phyloP scores from a whole-genome alignment of 2,797 vertebrate genomes.

The Amphiprion clarkii region DNA sequence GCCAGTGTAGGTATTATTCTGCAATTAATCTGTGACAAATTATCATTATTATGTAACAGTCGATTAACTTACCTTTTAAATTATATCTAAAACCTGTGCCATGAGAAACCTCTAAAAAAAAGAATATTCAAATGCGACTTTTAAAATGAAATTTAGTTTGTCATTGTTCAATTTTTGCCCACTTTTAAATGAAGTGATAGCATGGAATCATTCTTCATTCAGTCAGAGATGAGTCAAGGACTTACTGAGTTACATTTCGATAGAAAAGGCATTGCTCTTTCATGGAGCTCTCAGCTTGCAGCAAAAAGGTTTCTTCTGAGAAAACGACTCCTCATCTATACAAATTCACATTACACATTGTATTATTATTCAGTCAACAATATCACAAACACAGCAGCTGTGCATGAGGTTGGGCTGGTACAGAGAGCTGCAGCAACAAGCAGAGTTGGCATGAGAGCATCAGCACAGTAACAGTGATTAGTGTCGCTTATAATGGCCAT shows the following conservation, averaged over 20 bases:
- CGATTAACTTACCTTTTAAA: too few species aligned
- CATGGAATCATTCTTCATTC: not conserved
- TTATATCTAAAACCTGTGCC: too few species aligned
- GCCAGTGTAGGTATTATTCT: not conserved
- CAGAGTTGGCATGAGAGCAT: not conserved
- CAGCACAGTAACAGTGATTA: constrained; percentile 9
- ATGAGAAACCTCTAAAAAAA: not conserved
- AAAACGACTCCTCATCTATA: not conserved
- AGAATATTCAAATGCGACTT: not conserved
- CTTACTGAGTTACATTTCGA: not conserved
- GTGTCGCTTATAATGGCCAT: constrained; percentile 10
- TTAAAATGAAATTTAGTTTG: not conserved
- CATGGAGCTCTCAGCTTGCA: not conserved
- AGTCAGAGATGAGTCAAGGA: not conserved
- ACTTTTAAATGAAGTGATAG: not conserved
- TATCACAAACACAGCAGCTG: not conserved
- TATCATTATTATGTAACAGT: not conserved
- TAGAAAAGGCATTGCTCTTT: not conserved
- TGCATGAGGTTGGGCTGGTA: not conserved
- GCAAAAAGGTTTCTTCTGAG: constrained; percentile 9
- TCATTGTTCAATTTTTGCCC: not conserved
- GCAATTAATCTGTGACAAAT: not conserved
- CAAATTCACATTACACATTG: not conserved
- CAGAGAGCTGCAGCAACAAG: not conserved
- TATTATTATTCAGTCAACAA: not conserved